These are phyloP conservation scores for Bambusicola thoracicus DNA, from an alignment of 2,113 vertebrate genomes.

Conservation along the genomic window DNA sequence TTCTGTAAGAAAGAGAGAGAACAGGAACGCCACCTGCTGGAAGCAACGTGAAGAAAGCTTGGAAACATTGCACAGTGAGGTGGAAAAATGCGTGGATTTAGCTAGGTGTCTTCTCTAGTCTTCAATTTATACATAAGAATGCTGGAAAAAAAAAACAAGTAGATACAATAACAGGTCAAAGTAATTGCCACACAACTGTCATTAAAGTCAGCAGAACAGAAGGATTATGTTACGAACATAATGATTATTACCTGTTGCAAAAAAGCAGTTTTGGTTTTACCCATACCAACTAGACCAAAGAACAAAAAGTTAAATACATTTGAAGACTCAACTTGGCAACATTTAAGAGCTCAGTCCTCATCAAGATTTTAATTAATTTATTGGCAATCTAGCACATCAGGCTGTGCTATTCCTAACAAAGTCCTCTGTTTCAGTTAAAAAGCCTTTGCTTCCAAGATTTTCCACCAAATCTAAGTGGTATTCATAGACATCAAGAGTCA, in stretches of 20 bases:
- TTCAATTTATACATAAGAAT: fast-evolving
- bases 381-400: fast-evolving
- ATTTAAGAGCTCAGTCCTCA: not conserved
- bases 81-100: fast-evolving
- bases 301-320: not conserved
- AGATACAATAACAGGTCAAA: not conserved
- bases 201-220: not conserved
- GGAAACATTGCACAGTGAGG: not conserved
- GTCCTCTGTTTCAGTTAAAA: not conserved
- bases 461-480: too few species aligned
- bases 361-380: not conserved
- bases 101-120: not conserved
- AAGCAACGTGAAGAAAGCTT: fast-evolving
- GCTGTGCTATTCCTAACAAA: not conserved
- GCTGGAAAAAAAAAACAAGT: not conserved
- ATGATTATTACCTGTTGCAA: not conserved
- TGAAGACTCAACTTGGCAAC: too few species aligned
- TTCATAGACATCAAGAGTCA: not conserved
- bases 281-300: not conserved
- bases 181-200: not conserved
- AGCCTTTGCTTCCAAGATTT: not conserved
- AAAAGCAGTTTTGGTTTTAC: not conserved
- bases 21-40: conserved; percentile 41
- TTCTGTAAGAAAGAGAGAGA: fast-evolving
- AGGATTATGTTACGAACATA: not conserved